These are phyloP conservation scores for Autographa pulchrina DNA, from an alignment of 2,888 invertebrate species.

Conservation along the genomic window DNA sequence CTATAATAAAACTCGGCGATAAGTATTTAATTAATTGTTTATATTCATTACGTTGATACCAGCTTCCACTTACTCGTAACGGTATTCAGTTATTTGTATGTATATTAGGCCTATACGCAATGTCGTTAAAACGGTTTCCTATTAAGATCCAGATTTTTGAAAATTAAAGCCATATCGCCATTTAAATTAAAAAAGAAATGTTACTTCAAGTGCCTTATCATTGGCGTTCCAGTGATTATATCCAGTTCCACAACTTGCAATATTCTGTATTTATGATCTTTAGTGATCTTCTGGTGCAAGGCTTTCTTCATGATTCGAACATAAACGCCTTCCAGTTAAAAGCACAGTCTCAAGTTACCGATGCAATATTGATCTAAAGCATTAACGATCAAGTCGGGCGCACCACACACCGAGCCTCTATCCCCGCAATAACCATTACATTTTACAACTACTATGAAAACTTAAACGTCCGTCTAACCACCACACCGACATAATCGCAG, in stretches of 20 bases:
- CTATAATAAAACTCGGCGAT: conserved; percentile 47
- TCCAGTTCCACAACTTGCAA: background rate
- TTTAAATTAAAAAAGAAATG: too few species aligned
- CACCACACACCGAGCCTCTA: conserved; percentile 20
- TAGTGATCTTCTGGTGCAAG: background rate
- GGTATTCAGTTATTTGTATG: conserved; percentile 19
- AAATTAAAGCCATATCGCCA: too few species aligned
- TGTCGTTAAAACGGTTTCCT: too few species aligned
- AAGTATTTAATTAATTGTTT: conserved; percentile 55
- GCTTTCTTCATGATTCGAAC: background rate
- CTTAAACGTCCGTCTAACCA: conserved; percentile 31
- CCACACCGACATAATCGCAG: conserved; percentile 15
- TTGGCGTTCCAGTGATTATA: background rate
- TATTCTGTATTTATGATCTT: background rate
- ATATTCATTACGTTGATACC: conserved; percentile 24
- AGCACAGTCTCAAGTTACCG: background rate
- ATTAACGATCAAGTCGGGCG: conserved; percentile 10
- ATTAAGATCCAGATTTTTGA: too few species aligned
- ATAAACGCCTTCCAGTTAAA: background rate
- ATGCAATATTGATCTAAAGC: conserved; percentile 23
- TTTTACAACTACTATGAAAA: conserved; percentile 39
- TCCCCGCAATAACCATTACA: conserved; percentile 28
- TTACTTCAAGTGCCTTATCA: too few species aligned
- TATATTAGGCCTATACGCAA: too few species aligned
- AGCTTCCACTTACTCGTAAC: conserved; percentile 22